Base-by-base conservation (phyloP, 2,113 vertebrate genomes). In the Cathartes aura region DNA sequence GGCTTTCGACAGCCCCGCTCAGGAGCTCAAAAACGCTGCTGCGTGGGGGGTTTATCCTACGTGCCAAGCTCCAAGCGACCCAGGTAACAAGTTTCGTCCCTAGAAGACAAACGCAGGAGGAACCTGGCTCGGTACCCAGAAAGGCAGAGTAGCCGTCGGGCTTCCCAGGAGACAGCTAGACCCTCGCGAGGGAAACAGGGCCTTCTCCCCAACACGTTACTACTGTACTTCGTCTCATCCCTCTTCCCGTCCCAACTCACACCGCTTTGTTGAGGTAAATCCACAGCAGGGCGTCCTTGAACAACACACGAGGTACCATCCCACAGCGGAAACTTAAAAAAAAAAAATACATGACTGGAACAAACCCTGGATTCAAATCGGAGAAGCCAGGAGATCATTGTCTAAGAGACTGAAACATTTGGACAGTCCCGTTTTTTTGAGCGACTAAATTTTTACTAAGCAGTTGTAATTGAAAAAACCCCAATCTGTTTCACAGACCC, bases 141-240 rank as follows among this genome's bases (percentile, higher is more conserved):
- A 72, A 20, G 10, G 14, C 30, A 0, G 18, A 59, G 38, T 0
- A 50, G 36, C 47, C 20, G 32, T 36, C 2, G 8, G 59, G 73
- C 18, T 27, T 21, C 47, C 45, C 22, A 7, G 55, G 22, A 38
- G 45, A 4, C 11, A 24, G n/a, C 36, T 0, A 3, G 38, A 34
- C 11, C 10, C 29, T 9, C 7, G 11, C 11, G 6, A 36, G 21
- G 52, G 66, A 20, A 32, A 18, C 0, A 1, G 3, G 7, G 24
- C 30, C 30, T 11, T 7, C 5, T 6, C 4, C 15, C 72, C 68
- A 4, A 1, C 1, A 3, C 8, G 40, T 6, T 47, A 3, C 2
- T 14, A 2, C 32, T 22, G 3, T 2, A 0, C 8, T 45, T 19
- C 23, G 0, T 12, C 27, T 43, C 47, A 20, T 14, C 58, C 26